phyloP scores from a whole-genome alignment of 2,888 invertebrate genomes.

The Gandaritis pyraliata region DNA sequence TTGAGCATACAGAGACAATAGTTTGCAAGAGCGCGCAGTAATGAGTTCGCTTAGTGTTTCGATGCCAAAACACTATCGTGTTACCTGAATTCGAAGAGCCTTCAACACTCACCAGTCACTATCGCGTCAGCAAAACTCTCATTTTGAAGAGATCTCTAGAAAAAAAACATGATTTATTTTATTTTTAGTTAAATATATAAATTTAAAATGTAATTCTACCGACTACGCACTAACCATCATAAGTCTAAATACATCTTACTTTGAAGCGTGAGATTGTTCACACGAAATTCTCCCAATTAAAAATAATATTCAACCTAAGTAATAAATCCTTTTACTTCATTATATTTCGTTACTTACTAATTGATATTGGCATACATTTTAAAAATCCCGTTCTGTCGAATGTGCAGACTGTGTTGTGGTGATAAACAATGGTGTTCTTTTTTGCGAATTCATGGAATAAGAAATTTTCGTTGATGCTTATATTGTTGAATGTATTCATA shows the following conservation, averaged over 20 bases:
- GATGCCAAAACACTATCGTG: not conserved
- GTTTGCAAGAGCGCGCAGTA: slow-evolving; percentile 13
- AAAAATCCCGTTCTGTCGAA: not conserved
- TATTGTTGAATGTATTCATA: too few relatives aligned
- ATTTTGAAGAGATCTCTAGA: too few relatives aligned
- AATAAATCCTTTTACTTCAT: slow-evolving; percentile 10
- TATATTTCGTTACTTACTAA: slow-evolving; percentile 13
- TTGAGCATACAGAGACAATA: slow-evolving; percentile 16
- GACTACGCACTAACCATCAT: not conserved
- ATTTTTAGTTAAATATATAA: too few relatives aligned
- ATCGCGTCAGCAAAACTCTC: too few relatives aligned
- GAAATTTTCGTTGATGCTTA: not conserved
- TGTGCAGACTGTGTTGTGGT: not conserved
- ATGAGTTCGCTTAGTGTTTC: slow-evolving; percentile 2
- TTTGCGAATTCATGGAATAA: not conserved
- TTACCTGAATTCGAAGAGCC: not conserved
- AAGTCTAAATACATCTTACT: not conserved
- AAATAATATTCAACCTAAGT: not conserved
- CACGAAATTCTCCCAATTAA: slow-evolving; percentile 8
- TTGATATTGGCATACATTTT: slow-evolving; percentile 1
- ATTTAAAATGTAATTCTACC: too few relatives aligned
- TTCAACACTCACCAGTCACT: too few relatives aligned
- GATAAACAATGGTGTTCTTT: not conserved
- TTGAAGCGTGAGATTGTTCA: slow-evolving; percentile 12
- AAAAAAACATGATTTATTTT: too few relatives aligned